phyloP scores from a whole-genome alignment of 2,888 invertebrate genomes.

The Cryptocheilus praepositus region DNA sequence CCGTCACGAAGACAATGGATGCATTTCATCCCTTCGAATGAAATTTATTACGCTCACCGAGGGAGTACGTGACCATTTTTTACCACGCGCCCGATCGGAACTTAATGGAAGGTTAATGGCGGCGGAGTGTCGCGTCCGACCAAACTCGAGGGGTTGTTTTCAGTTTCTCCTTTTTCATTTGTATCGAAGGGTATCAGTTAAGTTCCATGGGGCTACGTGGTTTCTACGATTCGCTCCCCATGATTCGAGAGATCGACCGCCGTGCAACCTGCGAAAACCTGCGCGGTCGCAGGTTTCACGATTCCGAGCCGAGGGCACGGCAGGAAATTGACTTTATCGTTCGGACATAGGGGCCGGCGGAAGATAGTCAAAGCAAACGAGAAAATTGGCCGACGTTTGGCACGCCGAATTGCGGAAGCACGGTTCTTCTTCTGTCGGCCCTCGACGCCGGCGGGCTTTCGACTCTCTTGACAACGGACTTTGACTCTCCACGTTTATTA shows the following conservation, averaged over 20 bases:
- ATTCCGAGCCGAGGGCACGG: background rate
- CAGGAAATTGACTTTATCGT: too few species aligned
- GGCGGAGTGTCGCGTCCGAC: background rate
- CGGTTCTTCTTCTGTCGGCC: too few species aligned
- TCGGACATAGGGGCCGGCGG: too few species aligned
- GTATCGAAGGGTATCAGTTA: constrained; percentile 15
- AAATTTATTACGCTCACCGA: constrained; percentile 4
- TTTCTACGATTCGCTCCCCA: background rate
- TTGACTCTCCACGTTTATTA: too few species aligned
- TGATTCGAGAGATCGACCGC: background rate
- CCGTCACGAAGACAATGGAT: too few species aligned
- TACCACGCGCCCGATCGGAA: background rate
- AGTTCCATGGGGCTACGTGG: constrained; percentile 21
- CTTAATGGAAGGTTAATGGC: constrained; percentile 32
- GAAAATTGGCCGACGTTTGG: too few species aligned
- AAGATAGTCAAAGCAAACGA: too few species aligned
- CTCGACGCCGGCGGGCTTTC: too few species aligned
- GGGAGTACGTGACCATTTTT: background rate
- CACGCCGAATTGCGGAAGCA: too few species aligned
- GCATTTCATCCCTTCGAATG: background rate
- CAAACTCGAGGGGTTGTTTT: background rate
- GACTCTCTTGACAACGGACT: too few species aligned
- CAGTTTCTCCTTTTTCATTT: background rate
- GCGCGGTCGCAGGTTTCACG: constrained; percentile 19
- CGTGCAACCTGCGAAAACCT: constrained; percentile 29